These are phyloP conservation scores for Micromys minutus DNA, from an alignment of 2,113 vertebrate species.

Conservation along the genomic window DNA sequence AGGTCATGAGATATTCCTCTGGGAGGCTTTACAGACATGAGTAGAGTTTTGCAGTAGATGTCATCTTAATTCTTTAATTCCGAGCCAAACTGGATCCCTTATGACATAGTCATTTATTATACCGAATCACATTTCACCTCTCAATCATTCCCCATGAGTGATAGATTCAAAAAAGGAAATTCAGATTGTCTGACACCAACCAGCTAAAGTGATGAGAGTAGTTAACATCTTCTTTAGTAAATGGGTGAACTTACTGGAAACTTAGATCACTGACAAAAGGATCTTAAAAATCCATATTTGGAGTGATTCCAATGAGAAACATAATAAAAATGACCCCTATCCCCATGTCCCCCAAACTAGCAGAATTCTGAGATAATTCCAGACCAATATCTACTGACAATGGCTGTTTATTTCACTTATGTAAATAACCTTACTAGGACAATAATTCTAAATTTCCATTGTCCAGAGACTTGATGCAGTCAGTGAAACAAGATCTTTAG, in stretches of 20 bases:
- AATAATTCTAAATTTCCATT: neutral
- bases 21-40: too few relatives aligned
- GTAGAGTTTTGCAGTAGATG: too few relatives aligned
- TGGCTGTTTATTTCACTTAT: neutral
- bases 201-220: neutral
- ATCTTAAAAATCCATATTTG: constrained; percentile 18
- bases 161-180: neutral
- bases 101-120: neutral
- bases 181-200: neutral
- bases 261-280: neutral
- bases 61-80: too few relatives aligned
- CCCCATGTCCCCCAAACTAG: neutral
- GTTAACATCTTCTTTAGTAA: neutral
- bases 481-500: neutral
- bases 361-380: neutral
- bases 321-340: neutral
- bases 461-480: neutral
- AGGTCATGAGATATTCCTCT: too few relatives aligned
- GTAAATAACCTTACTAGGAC: neutral
- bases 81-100: too few relatives aligned
- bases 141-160: neutral
- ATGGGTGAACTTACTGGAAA: neutral
- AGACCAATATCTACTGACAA: neutral
- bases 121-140: neutral
- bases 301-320: neutral